These are phyloP conservation scores for Campylorhamphus procurvoides DNA, from an alignment of 2,113 vertebrate species.

Conservation along the genomic window DNA sequence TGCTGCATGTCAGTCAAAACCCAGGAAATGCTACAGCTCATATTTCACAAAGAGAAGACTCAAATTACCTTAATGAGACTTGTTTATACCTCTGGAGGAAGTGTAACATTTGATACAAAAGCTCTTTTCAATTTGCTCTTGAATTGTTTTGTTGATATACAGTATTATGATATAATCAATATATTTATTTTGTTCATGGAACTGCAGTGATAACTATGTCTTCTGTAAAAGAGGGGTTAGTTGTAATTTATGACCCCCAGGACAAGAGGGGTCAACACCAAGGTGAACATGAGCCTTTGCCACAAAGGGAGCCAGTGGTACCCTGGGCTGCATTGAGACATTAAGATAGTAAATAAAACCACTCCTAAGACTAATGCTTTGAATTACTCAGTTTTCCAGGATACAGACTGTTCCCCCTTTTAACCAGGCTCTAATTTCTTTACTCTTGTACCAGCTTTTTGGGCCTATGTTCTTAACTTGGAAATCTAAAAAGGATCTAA, in stretches of 20 bases:
- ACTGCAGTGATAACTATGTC: neutral
- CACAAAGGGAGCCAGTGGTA: neutral
- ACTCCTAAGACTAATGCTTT: neutral
- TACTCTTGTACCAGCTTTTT: neutral
- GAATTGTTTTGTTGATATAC: neutral
- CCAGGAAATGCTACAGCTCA: neutral
- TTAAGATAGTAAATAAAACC: neutral
- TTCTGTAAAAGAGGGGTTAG: neutral
- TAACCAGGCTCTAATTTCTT: neutral
- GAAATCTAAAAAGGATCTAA: neutral
- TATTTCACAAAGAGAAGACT: neutral
- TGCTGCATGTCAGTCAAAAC: neutral
- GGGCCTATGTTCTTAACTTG: accelerated
- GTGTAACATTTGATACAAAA: neutral
- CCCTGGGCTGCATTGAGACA: neutral
- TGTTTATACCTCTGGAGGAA: neutral
- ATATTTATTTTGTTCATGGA: neutral
- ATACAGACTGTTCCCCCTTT: neutral
- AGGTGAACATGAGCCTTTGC: neutral
- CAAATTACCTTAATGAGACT: neutral
- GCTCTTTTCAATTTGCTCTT: neutral
- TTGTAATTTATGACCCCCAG: neutral
- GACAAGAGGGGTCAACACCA: neutral
- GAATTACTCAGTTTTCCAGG: neutral
- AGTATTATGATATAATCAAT: neutral